Base-by-base conservation (phyloP, 2,888 invertebrate species). In the Polymixis lichenea region DNA sequence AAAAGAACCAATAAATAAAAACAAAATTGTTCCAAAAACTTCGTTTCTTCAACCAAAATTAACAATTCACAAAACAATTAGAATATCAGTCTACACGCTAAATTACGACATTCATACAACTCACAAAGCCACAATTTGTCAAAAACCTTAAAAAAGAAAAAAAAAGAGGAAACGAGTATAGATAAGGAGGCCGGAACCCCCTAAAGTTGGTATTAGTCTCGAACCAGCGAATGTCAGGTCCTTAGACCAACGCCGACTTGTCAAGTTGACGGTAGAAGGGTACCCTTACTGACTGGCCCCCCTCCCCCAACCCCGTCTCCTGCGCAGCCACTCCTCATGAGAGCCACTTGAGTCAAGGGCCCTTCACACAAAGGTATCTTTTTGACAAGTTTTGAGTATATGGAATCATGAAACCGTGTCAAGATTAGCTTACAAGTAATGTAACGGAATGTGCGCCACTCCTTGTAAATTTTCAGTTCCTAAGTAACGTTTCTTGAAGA, bases 191-290 rank as follows among this genome's bases (percentile, higher is more conserved):
- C 13, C 49, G 17, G 38, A 46, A 78, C 73, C 77, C 83, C 83
- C 90, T 95, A 95, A 96, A 96, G 95, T 94, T 94, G 94, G 94
- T 94, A 89, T 91, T 90, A 93, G 96, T 96, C 96, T 96, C 96
- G 96, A 96, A 96, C 94, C 95, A 82, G 78, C 87, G 72, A 74
- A 85, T 82, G 80, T 85, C 85, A 88, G 93, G 91, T 89, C 91
- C 88, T 90, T 80, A 90, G 90, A 94, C 95, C 91, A 91, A 91
- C 91, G 91, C 92, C 94, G 93, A 94, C 95, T 95, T 93, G 91
- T 96, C 95, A 94, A 96, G 96, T 94, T 92, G 95, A 94, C 95
- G 91, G 81, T 84, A 83, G 88, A 78, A 91, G 90, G 90, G 89
- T 93, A 89, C 92, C 91, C 94, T 94, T 91, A 86, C 92, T 81